Base-by-base conservation (phyloP, 2,888 invertebrate genomes). In the Drosophila testacea region DNA sequence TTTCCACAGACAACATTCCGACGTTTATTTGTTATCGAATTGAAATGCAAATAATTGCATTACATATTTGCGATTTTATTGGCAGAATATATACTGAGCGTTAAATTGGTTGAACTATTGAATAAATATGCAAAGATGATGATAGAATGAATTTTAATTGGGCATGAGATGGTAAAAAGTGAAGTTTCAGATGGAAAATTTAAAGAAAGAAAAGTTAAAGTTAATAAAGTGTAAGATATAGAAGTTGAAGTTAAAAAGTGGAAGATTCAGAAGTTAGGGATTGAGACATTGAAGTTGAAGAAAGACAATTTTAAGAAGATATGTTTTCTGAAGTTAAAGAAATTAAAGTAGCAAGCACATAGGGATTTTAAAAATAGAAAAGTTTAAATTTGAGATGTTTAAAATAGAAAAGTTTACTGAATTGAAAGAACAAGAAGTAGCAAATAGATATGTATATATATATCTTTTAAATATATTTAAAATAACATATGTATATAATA, bases 11-110 rank as follows among this genome's bases (percentile, higher is more conserved):
- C 39, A 50, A 46, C 68, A 57, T 67, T 50, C 22, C 32, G 22
- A 48, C 30, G 73, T 34, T 55, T 34, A 50, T 59, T 13, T 22
- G 41, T 41, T 57, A 39, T 44, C 51, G 73, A 27, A n/a, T 34
- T 30, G 39, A n/a, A 39, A 7, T 9, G 27, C 60, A 7, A 52
- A 32, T 59, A 42, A 54, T 30, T 54, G 34, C n/a, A 13, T 30
- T 22, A 22, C 22, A 22, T 9, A 55, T 44, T 34, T 34, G 55
- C 42, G 34, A n/a, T 42, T 34, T 32, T 34, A 55, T 55, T 22
- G 44, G 4, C 3, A n/a, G 6, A 27, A 34, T 11, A 11, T 50
- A 4, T 5, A 47, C 9, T 30, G 47, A 13, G 13, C 42, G 42
- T 27, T 51, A 10, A 51, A 51, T 13, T 51, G 38, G 9, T 10